Percentiles rank a stretch among this genome's conserved stretches.
phyloP scores from a whole-genome alignment of 2,888 invertebrate genomes.

The Melieria omissa region DNA sequence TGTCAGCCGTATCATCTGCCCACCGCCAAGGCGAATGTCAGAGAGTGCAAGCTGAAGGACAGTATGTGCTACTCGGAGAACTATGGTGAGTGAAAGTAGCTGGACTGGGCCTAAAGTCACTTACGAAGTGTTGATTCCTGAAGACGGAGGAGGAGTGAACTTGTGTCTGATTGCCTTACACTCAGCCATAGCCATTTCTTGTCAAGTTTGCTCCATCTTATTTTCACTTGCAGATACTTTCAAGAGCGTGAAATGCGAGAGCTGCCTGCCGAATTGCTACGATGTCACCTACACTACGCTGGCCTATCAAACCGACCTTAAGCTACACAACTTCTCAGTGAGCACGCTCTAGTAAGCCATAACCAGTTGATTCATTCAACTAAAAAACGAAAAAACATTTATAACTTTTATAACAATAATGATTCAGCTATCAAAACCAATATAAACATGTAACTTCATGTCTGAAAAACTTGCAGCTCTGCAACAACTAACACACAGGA shows the following conservation, averaged over 20 bases:
- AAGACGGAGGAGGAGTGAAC: not conserved
- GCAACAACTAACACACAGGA: constrained; percentile 49
- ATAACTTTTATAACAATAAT: not conserved
- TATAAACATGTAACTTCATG: not conserved
- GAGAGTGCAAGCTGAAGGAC: constrained; percentile 62
- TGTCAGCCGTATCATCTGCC: constrained; percentile 65
- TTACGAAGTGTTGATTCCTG: not conserved
- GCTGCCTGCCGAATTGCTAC: constrained; percentile 65
- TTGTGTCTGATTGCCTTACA: too few relatives aligned
- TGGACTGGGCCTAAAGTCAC: not conserved
- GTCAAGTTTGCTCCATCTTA: not conserved
- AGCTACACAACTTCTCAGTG: constrained; percentile 59
- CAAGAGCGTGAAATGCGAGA: constrained; percentile 60
- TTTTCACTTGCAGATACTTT: constrained; percentile 56
- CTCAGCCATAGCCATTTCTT: not conserved
- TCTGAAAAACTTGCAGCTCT: constrained; percentile 47
- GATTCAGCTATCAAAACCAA: too few relatives aligned
- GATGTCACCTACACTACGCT: constrained; percentile 64
- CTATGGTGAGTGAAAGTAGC: constrained; percentile 54
- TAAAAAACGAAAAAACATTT: not conserved
- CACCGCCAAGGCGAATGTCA: constrained; percentile 47
- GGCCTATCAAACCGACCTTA: constrained; percentile 60
- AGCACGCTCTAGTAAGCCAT: constrained; percentile 60
- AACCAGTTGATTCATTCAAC: not conserved
- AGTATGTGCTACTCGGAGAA: constrained; percentile 58